These are phyloP conservation scores for Oncorhynchus clarkii DNA, from an alignment of 2,113 vertebrate species.

Conservation along the genomic window DNA sequence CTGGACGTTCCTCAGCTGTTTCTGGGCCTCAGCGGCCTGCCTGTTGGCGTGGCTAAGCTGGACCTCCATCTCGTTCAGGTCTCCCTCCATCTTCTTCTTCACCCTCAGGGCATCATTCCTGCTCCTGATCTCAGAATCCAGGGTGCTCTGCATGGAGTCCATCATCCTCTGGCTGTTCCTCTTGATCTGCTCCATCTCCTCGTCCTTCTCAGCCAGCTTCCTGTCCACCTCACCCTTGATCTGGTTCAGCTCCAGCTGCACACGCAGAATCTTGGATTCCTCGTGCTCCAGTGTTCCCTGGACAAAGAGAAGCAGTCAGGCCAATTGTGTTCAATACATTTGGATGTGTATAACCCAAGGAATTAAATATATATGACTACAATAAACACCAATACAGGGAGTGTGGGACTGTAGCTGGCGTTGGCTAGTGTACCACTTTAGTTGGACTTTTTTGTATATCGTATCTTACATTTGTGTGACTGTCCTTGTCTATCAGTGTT, in stretches of 20 bases:
- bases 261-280: slow-evolving; percentile 73
- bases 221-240: slow-evolving; percentile 74
- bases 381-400: not conserved
- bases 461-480: no score
- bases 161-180: slow-evolving; percentile 72
- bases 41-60: slow-evolving; percentile 78
- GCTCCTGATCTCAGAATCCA: slow-evolving; percentile 73
- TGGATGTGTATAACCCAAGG: not conserved
- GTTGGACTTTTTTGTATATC: no score
- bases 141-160: slow-evolving; percentile 71
- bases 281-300: slow-evolving; percentile 75
- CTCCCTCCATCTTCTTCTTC: slow-evolving; percentile 80
- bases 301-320: not conserved
- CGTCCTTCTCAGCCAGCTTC: slow-evolving; percentile 74
- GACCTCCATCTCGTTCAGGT: slow-evolving; percentile 78
- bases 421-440: not conserved
- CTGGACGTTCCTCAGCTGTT: slow-evolving; percentile 77
- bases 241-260: slow-evolving; percentile 74
- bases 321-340: not conserved
- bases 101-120: slow-evolving; percentile 73
- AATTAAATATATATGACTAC: not conserved
- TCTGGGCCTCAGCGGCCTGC: slow-evolving; percentile 75
- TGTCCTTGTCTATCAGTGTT: no score
- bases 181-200: slow-evolving; percentile 76
- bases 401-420: not conserved